These are phyloP conservation scores for Ecdyonurus torrentis DNA, from an alignment of 2,888 invertebrate species.

Conservation along the genomic window DNA sequence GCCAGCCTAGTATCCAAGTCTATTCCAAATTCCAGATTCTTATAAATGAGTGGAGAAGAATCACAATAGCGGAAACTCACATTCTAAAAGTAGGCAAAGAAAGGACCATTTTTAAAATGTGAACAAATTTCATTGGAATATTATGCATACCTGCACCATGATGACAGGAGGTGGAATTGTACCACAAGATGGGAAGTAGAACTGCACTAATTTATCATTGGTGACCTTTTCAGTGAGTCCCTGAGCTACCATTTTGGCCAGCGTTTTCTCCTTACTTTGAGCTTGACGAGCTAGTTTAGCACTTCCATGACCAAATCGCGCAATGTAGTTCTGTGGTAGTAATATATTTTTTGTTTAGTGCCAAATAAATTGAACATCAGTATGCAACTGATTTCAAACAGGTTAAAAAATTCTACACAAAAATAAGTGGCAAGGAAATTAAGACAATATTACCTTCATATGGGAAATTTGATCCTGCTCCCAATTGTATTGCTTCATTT, in stretches of 20 bases:
- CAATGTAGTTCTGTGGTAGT: conserved; percentile 84
- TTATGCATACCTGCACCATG: conserved; percentile 66
- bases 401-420: background rate
- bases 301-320: conserved; percentile 97
- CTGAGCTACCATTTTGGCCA: conserved; percentile 98
- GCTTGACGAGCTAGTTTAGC: conserved; percentile 97
- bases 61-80: conserved; percentile 91
- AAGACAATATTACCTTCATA: conserved; percentile 61
- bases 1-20: conserved; percentile 93
- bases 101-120: conserved; percentile 3
- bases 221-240: conserved; percentile 91
- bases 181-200: conserved; percentile 92
- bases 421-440: conserved; percentile 11
- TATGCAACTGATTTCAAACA: background rate
- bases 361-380: background rate
- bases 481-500: conserved; percentile 99
- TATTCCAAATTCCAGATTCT: conserved; percentile 95
- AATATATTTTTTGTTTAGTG: conserved; percentile 3
- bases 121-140: conserved; percentile 7
- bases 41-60: conserved; percentile 79
- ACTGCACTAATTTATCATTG: conserved; percentile 79
- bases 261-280: conserved; percentile 97
- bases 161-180: conserved; percentile 97
- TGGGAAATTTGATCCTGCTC: conserved; percentile 98
- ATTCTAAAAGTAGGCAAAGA: conserved; percentile 37